A percentile compares a stretch with the other conserved stretches of the same genome.
phyloP scores from a whole-genome alignment of 2,797 vertebrate genomes.

The Thaleichthys pacificus region DNA sequence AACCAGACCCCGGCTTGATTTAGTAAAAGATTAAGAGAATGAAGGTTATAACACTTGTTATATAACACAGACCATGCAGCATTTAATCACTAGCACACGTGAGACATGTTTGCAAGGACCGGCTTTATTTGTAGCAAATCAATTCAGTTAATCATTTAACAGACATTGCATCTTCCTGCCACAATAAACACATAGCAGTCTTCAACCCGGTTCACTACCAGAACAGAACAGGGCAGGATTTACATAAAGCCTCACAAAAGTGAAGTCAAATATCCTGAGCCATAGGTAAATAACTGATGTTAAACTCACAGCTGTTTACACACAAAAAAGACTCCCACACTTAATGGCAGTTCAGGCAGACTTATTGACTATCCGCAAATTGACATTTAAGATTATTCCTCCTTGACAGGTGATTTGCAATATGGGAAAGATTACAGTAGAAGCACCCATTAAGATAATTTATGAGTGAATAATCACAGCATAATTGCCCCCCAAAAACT shows the following conservation, averaged over 20 bases:
- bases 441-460: slow-evolving; percentile 7
- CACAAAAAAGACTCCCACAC: background rate
- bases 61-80: background rate
- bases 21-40: background rate
- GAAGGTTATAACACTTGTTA: background rate
- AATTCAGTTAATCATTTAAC: slow-evolving; percentile 32
- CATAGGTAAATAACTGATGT: background rate
- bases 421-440: slow-evolving; percentile 10
- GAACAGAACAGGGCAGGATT: background rate
- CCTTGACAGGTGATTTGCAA: background rate
- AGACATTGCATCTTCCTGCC: slow-evolving; percentile 34
- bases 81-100: background rate
- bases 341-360: background rate
- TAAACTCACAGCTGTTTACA: background rate
- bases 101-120: slow-evolving; percentile 30
- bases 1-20: background rate
- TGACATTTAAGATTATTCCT: background rate
- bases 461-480: slow-evolving; percentile 47
- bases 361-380: background rate
- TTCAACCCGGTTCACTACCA: slow-evolving; percentile 6
- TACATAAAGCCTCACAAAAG: background rate
- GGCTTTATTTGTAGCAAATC: slow-evolving; percentile 62
- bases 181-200: slow-evolving; percentile 8
- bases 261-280: background rate
- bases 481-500: slow-evolving; percentile 13